These are phyloP conservation scores for Eudasyphora cyanicolor DNA, from an alignment of 2,888 invertebrate species.

Conservation along the genomic window DNA sequence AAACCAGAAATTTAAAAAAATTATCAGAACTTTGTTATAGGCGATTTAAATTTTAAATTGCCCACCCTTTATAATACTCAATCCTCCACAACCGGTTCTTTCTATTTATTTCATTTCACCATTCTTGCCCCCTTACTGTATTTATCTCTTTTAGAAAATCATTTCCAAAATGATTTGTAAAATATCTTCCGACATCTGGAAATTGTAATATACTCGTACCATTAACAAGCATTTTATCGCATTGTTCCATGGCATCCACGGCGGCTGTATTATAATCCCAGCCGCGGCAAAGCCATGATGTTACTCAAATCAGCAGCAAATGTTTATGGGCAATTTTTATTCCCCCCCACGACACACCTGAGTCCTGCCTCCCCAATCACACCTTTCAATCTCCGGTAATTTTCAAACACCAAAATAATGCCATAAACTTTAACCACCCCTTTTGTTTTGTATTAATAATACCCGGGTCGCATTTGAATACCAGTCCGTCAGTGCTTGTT, in stretches of 20 bases:
- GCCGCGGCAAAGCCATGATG: conserved; percentile 51
- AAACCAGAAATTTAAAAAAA: too few species aligned
- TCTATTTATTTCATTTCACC: background rate
- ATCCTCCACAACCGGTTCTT: too few species aligned
- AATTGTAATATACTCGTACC: conserved; percentile 52
- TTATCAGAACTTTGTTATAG: too few species aligned
- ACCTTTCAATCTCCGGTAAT: background rate
- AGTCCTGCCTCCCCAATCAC: background rate
- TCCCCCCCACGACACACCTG: conserved; percentile 54
- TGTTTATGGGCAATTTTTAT: conserved; percentile 25
- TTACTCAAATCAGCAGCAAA: conserved; percentile 64
- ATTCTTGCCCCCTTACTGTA: background rate
- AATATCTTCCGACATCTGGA: conserved; percentile 12
- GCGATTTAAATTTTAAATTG: too few species aligned
- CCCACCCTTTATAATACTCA: too few species aligned
- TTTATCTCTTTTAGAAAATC: too few species aligned
- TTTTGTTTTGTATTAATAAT: conserved; percentile 31
- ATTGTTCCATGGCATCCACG: conserved; percentile 59
- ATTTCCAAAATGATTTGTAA: conserved; percentile 53
- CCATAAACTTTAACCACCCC: conserved; percentile 1
- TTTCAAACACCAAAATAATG: background rate
- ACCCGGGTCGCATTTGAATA: conserved; percentile 28
- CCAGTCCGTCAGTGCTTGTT: too few species aligned
- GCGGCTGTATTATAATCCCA: conserved; percentile 57
- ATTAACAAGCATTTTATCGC: conserved; percentile 66